Conservation (phyloP, 37 sponge, comb jelly and placozoan species). For the Geodia barretti region DNA sequence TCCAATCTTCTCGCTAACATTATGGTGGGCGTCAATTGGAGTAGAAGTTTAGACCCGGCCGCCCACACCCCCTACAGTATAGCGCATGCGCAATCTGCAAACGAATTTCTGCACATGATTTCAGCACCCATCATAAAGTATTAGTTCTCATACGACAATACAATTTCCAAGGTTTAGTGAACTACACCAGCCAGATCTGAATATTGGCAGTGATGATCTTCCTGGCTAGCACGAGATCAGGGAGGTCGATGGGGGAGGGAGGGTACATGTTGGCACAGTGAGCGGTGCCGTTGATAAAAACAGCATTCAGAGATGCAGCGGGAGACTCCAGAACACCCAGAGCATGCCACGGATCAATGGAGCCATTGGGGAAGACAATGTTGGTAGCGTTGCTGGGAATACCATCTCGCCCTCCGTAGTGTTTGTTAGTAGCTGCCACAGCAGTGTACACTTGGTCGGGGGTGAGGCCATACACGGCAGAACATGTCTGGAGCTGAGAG, state of each 20-base stretch:
- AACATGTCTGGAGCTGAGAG: conserved; percentile 55
- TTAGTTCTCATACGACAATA: background rate
- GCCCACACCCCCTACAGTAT: background rate
- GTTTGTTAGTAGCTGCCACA: conserved; percentile 54
- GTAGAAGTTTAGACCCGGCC: no score
- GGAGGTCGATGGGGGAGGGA: conserved; percentile 36
- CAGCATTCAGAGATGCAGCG: conserved; percentile 8
- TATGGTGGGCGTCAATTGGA: no score
- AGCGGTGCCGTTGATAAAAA: conserved; percentile 87
- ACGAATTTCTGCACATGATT: background rate
- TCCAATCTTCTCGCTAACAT: no score
- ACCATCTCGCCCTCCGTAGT: conserved; percentile 65
- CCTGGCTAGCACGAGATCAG: conserved; percentile 52
- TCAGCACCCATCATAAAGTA: background rate
- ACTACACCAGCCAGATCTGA: conserved; percentile 31
- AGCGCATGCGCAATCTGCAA: background rate
- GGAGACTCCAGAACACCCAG: conserved; percentile 48
- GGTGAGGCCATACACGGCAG: conserved; percentile 56
- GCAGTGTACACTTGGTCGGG: background rate
- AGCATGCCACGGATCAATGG: conserved; percentile 94
- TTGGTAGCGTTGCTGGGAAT: conserved; percentile 53
- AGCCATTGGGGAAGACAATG: conserved; percentile 92
- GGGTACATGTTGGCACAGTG: conserved; percentile 98
- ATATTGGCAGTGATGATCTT: conserved; percentile 10
- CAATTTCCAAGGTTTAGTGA: background rate